Percentiles rank a stretch among this genome's conserved stretches.
Conservation (phyloP, 1,140 invertebrate species). For the Procambarus clarkii region DNA sequence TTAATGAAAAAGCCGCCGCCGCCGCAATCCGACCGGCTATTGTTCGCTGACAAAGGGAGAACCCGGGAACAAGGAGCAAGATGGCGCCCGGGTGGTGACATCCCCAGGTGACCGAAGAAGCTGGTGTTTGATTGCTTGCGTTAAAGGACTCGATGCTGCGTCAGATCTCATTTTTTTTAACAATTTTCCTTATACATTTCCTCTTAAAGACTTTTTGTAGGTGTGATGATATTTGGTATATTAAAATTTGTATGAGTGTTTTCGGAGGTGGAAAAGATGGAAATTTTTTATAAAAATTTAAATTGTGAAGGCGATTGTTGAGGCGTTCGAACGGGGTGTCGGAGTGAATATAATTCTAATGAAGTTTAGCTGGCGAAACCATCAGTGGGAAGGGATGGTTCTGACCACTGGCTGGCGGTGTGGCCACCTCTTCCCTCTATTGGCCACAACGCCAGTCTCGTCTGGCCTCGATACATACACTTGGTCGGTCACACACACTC, state of each 20-base stretch:
- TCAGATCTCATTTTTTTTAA: too few species aligned
- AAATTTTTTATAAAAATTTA: background rate
- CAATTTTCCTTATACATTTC: background rate
- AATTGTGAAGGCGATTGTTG: background rate
- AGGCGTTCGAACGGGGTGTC: constrained; percentile 34
- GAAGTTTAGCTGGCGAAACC: constrained; percentile 41
- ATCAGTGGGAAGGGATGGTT: background rate
- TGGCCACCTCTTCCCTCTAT: background rate
- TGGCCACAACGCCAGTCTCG: background rate
- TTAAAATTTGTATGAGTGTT: background rate
- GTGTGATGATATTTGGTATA: background rate
- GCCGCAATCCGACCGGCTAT: constrained; percentile 50
- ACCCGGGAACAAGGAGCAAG: constrained; percentile 47
- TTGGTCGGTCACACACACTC: background rate
- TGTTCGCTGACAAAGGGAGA: constrained; percentile 45
- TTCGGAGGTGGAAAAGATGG: background rate
- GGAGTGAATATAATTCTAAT: constrained; percentile 58
- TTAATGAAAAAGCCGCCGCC: constrained; percentile 50
- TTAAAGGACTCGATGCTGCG: too few species aligned
- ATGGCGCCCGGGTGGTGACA: constrained; percentile 44
- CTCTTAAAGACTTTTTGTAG: background rate
- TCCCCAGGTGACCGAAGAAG: constrained; percentile 14
- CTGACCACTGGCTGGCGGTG: too few species aligned
- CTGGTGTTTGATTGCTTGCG: constrained; percentile 9
- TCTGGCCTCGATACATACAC: too few species aligned